Evolutionary conservation across 2,888 invertebrate species (phyloP).

Genomic region (Euphydryas editha): DNA sequence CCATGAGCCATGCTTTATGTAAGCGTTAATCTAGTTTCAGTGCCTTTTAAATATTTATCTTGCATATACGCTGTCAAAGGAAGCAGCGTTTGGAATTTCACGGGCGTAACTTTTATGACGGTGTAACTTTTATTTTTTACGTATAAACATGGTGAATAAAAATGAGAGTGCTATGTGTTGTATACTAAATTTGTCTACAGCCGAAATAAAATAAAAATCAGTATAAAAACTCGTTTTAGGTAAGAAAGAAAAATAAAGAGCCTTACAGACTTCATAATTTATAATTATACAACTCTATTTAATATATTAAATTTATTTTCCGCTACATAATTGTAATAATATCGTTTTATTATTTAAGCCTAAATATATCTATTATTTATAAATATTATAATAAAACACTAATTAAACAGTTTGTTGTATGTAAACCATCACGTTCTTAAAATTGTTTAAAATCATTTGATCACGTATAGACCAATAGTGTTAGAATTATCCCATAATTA

Average conservation of each 20-base stretch:
- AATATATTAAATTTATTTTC: too few relatives aligned
- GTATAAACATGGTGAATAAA: slow-evolving; percentile 6
- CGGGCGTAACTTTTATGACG: slow-evolving; percentile 9
- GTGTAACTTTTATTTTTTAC: slow-evolving; percentile 7
- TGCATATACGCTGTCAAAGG: slow-evolving; percentile 34
- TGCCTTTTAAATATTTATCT: slow-evolving; percentile 48
- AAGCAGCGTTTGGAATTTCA: slow-evolving; percentile 1
- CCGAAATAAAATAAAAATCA: neutral
- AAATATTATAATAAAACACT: too few relatives aligned
- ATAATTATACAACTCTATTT: neutral
- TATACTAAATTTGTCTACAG: neutral
- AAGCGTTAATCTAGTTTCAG: slow-evolving; percentile 56
- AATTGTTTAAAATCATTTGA: too few relatives aligned
- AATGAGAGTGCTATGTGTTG: neutral
- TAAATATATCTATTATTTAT: too few relatives aligned
- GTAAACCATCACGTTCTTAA: too few relatives aligned
- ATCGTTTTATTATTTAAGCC: too few relatives aligned
- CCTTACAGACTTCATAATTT: neutral
- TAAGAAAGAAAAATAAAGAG: neutral
- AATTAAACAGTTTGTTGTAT: too few relatives aligned
- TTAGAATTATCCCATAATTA: too few relatives aligned
- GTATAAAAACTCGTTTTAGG: too few relatives aligned
- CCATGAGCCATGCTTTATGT: slow-evolving; percentile 64
- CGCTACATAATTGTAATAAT: too few relatives aligned
- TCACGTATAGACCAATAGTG: too few relatives aligned